A percentile compares a stretch with the other conserved stretches of the same genome.
phyloP scores from a whole-genome alignment of 2,113 vertebrate species.

The Macrotus californicus region DNA sequence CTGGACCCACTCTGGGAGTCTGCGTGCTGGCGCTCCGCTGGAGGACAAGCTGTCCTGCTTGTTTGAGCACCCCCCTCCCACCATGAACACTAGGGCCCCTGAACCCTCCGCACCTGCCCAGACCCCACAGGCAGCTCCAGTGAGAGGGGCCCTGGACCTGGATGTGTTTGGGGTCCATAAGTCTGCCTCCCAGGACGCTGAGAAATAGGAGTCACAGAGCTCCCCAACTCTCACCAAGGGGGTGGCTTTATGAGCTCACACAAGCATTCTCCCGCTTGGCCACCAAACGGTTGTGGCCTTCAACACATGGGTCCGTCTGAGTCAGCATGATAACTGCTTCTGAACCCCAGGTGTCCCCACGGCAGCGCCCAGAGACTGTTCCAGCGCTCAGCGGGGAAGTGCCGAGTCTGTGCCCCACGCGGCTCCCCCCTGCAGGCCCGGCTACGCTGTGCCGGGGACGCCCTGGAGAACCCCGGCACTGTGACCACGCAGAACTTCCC shows the following conservation, averaged over 20 bases:
- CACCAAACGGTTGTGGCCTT: accelerated
- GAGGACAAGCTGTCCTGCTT: neutral
- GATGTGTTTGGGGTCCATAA: neutral
- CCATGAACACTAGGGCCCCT: too few relatives aligned
- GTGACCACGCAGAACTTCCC: neutral
- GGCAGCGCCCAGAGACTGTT: neutral
- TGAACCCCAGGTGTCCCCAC: neutral
- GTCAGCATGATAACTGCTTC: neutral
- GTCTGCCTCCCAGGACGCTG: neutral
- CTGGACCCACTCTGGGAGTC: neutral
- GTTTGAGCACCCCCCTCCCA: neutral
- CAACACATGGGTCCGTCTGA: accelerated
- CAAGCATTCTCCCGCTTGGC: neutral
- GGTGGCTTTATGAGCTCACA: neutral
- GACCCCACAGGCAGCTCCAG: neutral
- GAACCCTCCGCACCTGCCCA: neutral
- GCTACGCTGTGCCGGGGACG: accelerated
- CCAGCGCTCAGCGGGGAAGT: too few relatives aligned
- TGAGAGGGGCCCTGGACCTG: neutral
- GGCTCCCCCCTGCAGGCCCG: neutral
- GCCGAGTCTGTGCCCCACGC: neutral
- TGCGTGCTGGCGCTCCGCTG: neutral
- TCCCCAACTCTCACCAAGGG: neutral
- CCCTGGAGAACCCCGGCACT: neutral
- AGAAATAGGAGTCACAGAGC: neutral